Conservation (phyloP, 2,888 invertebrate genomes). For the Caenorhabditis wallacei region DNA sequence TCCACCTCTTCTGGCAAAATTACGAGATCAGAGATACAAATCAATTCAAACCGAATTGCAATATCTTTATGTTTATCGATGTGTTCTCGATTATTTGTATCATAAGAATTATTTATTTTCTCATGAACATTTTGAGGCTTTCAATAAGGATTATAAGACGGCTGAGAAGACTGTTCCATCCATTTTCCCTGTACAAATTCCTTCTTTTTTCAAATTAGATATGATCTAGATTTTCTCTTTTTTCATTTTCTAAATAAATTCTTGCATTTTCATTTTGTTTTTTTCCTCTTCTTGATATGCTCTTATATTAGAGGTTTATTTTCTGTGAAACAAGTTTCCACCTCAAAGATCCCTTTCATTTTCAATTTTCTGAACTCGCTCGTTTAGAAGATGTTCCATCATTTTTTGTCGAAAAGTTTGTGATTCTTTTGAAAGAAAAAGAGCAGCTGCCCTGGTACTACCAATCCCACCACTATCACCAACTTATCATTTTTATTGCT, state of each 20-base stretch:
- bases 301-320: too few relatives aligned
- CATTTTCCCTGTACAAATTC: too few relatives aligned
- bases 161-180: conserved; percentile 5
- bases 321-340: too few relatives aligned
- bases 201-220: neutral
- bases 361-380: neutral
- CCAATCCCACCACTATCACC: conserved; percentile 53
- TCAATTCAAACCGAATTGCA: conserved; percentile 70
- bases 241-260: too few relatives aligned
- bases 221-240: neutral
- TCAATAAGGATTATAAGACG: conserved; percentile 1
- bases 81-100: conserved; percentile 66
- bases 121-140: conserved; percentile 25
- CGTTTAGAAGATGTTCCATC: neutral
- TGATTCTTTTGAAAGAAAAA: conserved; percentile 14
- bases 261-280: too few relatives aligned
- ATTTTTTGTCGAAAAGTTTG: conserved; percentile 11
- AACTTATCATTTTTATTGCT: conserved; percentile 58
- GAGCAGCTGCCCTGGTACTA: conserved; percentile 55
- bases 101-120: conserved; percentile 26
- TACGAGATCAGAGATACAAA: conserved; percentile 66
- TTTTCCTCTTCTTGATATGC: too few relatives aligned
- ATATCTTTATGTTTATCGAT: conserved; percentile 72
- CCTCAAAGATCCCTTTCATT: neutral
- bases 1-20: conserved; percentile 41